Evolutionary conservation across 92 coral and sea anemone genomes (phyloP), one percentile per base, ranked within the genome.

Genomic region (Parazoanthus atlanticus): DNA sequence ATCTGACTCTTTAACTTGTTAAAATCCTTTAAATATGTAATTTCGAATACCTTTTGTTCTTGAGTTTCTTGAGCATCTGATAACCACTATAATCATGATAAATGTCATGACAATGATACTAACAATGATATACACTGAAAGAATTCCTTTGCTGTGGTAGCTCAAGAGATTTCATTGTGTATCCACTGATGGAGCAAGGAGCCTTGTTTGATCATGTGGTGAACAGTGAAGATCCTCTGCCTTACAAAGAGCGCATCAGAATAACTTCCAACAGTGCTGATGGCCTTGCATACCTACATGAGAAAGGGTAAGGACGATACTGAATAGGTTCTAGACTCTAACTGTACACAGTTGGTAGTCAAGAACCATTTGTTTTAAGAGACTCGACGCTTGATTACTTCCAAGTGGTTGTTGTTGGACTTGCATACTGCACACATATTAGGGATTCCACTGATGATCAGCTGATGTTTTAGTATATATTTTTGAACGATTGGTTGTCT

Each of bases 241-340:
- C 78, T n/a, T 83, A 83, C 56, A 83, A 36, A 28, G 86, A 83
- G 76, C 75, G 86, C 10, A 83, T 83, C 52, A 83, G 86, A 31
- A 83, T 83, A 41, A 83, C 17, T 19, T 83, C 86, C 65, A 83
- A 83, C 25, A 67, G 86, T 28, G 86, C 86, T 36, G 86, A 83
- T 69, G 86, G 86, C 8, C 86, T 83, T 40, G 77, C 86, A 41
- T 67, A 83, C 41, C 64, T 83, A 19, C 86, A 83, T 15, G 76
- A 83, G 29, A 83, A 83, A 36, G 61, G 86, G 86, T 83, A 83
- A 12, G 66, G 69, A 15, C 65, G 21, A 61, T 19, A 5, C 26
- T 23, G 69, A 61, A 61, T 19, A 61, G n/a, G 69, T 52, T 52
- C 21, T 52, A 52, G 58, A 52, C 21, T 46, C 52, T 52, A 61